Percentiles rank a stretch among this genome's conserved stretches.
phyloP scores from a whole-genome alignment of 2,888 invertebrate species.

The Myopa tessellatipennis region DNA sequence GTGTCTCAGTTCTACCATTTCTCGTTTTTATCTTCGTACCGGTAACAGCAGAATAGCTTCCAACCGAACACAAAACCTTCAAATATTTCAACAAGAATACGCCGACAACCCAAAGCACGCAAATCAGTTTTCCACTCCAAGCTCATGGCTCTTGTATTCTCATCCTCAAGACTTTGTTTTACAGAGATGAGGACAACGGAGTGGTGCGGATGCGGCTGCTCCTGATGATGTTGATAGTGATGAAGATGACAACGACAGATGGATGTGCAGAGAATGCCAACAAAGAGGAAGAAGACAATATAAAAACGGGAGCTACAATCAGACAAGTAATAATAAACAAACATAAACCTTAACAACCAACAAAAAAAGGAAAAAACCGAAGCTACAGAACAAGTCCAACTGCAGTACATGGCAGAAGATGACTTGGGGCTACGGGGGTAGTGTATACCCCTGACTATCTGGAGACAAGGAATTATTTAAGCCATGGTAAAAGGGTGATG shows the following conservation, averaged over 20 bases:
- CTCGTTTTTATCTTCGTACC: too few species aligned
- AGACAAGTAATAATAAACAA: conserved; percentile 28
- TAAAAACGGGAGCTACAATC: conserved; percentile 7
- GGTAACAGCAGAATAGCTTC: too few species aligned
- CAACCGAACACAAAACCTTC: neutral
- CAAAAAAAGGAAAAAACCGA: too few species aligned
- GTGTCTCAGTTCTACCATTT: too few species aligned
- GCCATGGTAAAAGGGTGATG: too few species aligned
- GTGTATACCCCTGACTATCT: too few species aligned
- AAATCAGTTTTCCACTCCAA: conserved; percentile 9
- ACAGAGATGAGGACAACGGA: neutral
- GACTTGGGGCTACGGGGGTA: too few species aligned
- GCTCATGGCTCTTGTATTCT: neutral
- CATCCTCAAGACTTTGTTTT: neutral
- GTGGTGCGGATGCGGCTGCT: conserved; percentile 15
- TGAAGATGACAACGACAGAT: conserved; percentile 25
- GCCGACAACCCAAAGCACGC: neutral
- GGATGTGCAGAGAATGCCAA: neutral
- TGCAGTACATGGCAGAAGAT: too few species aligned
- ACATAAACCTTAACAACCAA: conserved; percentile 4
- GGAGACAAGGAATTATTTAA: too few species aligned
- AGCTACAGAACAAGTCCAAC: too few species aligned
- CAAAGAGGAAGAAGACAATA: neutral
- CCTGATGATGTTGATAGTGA: conserved; percentile 34
- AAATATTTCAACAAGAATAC: neutral